Evolutionary conservation across 2,888 invertebrate species (phyloP), one percentile per base, ranked within the genome.

Genomic region (Brachylomia viminalis): DNA sequence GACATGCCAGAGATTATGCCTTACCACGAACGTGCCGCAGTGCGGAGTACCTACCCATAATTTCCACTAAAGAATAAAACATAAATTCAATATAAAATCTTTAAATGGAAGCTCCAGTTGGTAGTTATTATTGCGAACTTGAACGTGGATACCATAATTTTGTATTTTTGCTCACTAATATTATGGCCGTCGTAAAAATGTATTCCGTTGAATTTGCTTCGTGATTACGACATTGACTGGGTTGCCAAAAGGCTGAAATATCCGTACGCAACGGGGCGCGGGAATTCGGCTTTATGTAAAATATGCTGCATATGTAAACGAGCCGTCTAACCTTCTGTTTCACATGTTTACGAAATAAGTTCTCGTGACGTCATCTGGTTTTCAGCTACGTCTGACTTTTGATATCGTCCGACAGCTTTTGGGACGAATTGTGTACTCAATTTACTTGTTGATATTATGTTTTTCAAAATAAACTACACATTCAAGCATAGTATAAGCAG

Each of bases 1-100:
- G 93, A 92, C 93, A 94, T 89, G 87, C 84, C 88, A 87, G 89
- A 94, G 93, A 94, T 94, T 93, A 94, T 92, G 91, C 90, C 87
- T 89, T 89, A 70, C 90, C 86, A 87, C 87, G 87, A 89, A 92
- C 87, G 84, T 91, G 91, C 94, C 94, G 95, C 95, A 94, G 80
- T 95, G 95, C 94, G 93, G 94, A 87, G 86, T 85, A 87, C n/a
- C n/a, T n/a, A n/a, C 86, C 89, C 90, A 91, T 93, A 92, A 93
- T 93, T 94, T 90, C 88, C 89, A 87, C 90, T 88, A 86, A 92
- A 94, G 91, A 91, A 92, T 92, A 91, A 91, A 90, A 89, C 90
- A 92, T 94, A 92, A 93, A 93, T 92, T 90, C 89, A 88, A 91
- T 91, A 92, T 92, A 92, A 92, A 87, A 92, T 90, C 89, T 91